phyloP scores from a whole-genome alignment of 2,113 vertebrate species.

The Passer domesticus region DNA sequence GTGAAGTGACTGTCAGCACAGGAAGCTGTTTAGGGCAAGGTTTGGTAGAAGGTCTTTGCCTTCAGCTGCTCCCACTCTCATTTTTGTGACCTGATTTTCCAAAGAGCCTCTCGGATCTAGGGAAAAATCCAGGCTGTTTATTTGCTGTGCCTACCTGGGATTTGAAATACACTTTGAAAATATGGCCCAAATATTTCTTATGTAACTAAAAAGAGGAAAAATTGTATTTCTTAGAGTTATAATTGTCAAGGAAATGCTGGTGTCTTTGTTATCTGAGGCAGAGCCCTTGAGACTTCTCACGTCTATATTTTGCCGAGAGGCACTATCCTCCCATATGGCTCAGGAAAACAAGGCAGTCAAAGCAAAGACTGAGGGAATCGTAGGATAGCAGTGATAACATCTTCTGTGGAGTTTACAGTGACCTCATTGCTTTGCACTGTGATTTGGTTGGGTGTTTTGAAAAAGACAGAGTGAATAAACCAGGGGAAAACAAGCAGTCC shows the following conservation, averaged over 20 bases:
- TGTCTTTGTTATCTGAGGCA: background rate
- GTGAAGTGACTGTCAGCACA: background rate
- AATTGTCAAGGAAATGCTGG: background rate
- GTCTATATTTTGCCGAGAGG: background rate
- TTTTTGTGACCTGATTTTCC: background rate
- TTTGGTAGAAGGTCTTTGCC: background rate
- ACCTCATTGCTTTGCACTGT: background rate
- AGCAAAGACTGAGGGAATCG: background rate
- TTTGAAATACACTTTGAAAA: background rate
- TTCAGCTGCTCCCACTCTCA: background rate
- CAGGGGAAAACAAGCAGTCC: background rate
- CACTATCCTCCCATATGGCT: background rate
- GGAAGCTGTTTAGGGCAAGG: background rate
- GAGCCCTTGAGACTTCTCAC: background rate
- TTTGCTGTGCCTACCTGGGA: background rate
- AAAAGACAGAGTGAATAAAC: background rate
- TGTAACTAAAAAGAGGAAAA: background rate
- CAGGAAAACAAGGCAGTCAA: conserved; percentile 19
- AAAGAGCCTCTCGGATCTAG: background rate
- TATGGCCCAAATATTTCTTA: background rate
- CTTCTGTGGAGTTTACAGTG: background rate
- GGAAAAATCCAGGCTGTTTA: background rate
- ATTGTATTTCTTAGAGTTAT: background rate
- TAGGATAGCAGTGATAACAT: background rate
- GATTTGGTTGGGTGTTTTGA: background rate